Evolutionary conservation across 2,113 vertebrate genomes (phyloP).

Genomic region (Alectura lathami): DNA sequence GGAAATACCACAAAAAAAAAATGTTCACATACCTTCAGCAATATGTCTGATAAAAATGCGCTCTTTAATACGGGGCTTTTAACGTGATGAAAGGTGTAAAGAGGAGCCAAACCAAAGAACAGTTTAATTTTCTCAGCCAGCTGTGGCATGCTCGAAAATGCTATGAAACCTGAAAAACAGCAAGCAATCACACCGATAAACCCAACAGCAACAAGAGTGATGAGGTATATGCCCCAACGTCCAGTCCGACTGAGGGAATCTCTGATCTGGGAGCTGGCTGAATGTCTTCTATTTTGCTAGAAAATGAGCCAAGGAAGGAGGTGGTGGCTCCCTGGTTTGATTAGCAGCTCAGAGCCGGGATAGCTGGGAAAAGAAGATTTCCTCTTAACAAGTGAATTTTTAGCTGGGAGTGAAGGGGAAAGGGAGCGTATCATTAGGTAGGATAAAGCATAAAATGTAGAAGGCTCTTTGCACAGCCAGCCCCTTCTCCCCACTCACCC

Average conservation of each 20-base stretch:
- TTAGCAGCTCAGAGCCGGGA: background rate
- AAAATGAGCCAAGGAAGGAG: background rate
- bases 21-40: slow-evolving; percentile 77
- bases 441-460: background rate
- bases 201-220: background rate
- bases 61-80: slow-evolving; percentile 76
- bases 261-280: background rate
- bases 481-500: slow-evolving; percentile 73
- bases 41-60: slow-evolving; percentile 69
- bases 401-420: too few species aligned
- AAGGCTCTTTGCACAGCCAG: accelerated
- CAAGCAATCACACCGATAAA: background rate
- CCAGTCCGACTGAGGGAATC: background rate
- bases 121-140: slow-evolving; percentile 86
- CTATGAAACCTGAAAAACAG: slow-evolving; percentile 83
- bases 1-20: background rate
- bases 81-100: slow-evolving; percentile 75
- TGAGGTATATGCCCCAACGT: background rate
- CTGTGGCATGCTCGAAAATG: slow-evolving; percentile 86
- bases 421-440: background rate
- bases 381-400: background rate
- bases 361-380: background rate
- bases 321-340: background rate
- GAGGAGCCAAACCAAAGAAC: slow-evolving; percentile 86
- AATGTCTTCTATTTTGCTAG: background rate